Evolutionary conservation across 1,140 invertebrate species (phyloP).

Genomic region (Philopotamus ludificatus): DNA sequence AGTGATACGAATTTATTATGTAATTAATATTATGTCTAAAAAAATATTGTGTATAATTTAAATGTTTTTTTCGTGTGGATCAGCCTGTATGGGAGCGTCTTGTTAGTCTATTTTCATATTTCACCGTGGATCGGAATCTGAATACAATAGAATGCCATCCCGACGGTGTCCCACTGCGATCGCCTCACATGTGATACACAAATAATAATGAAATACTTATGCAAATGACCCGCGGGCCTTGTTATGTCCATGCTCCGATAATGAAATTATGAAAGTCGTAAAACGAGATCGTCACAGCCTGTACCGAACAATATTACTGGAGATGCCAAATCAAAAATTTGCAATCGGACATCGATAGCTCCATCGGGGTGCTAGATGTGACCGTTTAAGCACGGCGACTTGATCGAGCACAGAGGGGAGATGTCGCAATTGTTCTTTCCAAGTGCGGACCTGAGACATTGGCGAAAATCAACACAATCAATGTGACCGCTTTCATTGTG

Average conservation of each 20-base stretch:
- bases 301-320: not conserved
- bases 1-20: not conserved
- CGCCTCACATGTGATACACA: slow-evolving; percentile 27
- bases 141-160: slow-evolving; percentile 40
- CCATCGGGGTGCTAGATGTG: too few relatives aligned
- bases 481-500: not conserved
- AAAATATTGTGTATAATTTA: not conserved
- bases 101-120: slow-evolving; percentile 38
- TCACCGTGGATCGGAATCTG: slow-evolving; percentile 36
- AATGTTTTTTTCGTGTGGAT: not conserved
- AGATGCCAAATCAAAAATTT: too few relatives aligned
- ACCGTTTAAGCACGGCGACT: not conserved
- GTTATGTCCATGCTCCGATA: slow-evolving; percentile 6
- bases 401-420: not conserved
- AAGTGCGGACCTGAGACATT: too few relatives aligned
- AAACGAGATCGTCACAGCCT: not conserved
- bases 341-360: too few relatives aligned
- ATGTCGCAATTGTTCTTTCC: too few relatives aligned
- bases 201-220: slow-evolving; percentile 41
- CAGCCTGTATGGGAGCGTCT: slow-evolving; percentile 17
- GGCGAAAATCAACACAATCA: slow-evolving; percentile 12
- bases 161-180: slow-evolving; percentile 21
- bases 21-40: not conserved
- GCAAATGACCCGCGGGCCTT: slow-evolving; percentile 31
- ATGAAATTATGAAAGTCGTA: slow-evolving; percentile 5